Percentiles rank a stretch among this genome's conserved stretches.
Conservation (phyloP, 2,888 invertebrate species). For the Holacanthella duospinosa region DNA sequence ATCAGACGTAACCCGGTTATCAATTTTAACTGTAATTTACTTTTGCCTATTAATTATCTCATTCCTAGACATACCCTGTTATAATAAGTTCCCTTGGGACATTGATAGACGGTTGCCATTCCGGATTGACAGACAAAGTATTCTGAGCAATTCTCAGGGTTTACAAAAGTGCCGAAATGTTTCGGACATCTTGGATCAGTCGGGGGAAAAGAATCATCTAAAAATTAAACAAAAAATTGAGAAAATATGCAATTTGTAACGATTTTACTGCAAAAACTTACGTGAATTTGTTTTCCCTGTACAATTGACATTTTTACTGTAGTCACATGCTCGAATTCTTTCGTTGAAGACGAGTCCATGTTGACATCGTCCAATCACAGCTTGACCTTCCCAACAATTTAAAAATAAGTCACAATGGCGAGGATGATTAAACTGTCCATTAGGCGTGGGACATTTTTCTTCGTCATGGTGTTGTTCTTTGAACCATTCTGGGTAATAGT, state of each 20-base stretch:
- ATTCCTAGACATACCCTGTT: constrained; percentile 15
- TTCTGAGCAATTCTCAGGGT: constrained; percentile 16
- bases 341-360: constrained; percentile 35
- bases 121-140: constrained; percentile 30
- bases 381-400: constrained; percentile 36
- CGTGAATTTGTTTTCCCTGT: constrained; percentile 20
- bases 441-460: constrained; percentile 13
- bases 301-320: constrained; percentile 29
- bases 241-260: background rate
- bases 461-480: too few relatives aligned
- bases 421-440: constrained; percentile 36
- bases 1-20: too few relatives aligned
- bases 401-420: constrained; percentile 34
- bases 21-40: background rate
- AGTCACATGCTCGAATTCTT: constrained; percentile 26
- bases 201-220: constrained; percentile 12
- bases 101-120: constrained; percentile 16
- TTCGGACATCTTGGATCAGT: constrained; percentile 19
- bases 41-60: background rate
- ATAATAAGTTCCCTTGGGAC: constrained; percentile 23
- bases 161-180: constrained; percentile 26
- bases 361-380: constrained; percentile 31
- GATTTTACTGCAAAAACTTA: constrained; percentile 15
- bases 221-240: background rate
- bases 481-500: background rate